Percentiles rank a stretch among this genome's conserved stretches.
phyloP scores from a whole-genome alignment of 2,113 vertebrate genomes.

The Hippopotamus amphibius region DNA sequence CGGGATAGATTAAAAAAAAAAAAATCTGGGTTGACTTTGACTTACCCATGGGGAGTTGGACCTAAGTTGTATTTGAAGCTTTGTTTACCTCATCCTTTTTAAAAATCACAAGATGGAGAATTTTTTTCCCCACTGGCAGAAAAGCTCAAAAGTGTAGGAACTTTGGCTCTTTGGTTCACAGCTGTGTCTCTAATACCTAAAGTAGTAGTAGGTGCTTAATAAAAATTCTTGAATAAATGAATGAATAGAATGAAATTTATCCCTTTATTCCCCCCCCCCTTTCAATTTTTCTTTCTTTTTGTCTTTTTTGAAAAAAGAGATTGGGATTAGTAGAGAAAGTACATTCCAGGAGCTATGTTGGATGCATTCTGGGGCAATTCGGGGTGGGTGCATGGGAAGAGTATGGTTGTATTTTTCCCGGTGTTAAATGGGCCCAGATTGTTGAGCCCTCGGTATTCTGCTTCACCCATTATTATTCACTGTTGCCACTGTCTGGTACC shows the following conservation, averaged over 20 bases:
- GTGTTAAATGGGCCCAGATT: background rate
- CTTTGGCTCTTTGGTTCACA: background rate
- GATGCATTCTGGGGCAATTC: background rate
- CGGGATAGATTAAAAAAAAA: background rate
- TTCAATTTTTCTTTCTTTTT: background rate
- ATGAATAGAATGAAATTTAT: conserved; percentile 38
- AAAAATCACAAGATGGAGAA: background rate
- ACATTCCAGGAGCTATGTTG: background rate
- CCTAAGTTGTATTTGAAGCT: background rate
- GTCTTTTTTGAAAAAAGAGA: background rate
- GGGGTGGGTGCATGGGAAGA: background rate
- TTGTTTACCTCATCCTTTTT: conserved; percentile 29
- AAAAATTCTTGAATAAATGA: background rate
- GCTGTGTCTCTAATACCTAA: background rate
- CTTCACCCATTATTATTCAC: background rate
- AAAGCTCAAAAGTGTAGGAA: background rate
- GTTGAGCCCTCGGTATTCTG: background rate
- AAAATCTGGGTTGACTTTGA: conserved; percentile 10
- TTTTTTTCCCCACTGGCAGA: background rate
- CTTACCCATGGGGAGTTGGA: background rate
- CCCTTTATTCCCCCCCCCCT: conserved; percentile 47
- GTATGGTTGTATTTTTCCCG: background rate
- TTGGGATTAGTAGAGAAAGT: background rate
- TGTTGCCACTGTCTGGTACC: background rate
- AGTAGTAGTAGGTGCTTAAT: background rate